A percentile compares a stretch with the other conserved stretches of the same genome.
phyloP scores from a whole-genome alignment of 2,888 invertebrate species.

The Ctena decussata region DNA sequence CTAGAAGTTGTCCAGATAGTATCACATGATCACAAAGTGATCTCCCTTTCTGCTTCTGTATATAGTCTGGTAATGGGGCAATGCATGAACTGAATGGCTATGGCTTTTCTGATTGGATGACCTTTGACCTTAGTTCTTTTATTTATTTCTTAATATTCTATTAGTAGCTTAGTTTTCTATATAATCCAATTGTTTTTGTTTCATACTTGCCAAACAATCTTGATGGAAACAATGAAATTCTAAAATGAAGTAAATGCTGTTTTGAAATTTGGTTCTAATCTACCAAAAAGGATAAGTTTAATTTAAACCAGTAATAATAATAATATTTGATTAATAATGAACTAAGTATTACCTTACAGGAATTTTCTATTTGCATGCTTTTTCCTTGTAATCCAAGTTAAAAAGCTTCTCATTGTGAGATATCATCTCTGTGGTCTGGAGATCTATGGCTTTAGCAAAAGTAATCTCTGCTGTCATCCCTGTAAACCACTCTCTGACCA shows the following conservation, averaged over 20 bases:
- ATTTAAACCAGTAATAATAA: too few relatives aligned
- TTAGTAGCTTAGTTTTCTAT: slow-evolving; percentile 45
- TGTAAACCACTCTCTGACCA: neutral
- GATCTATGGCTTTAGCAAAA: neutral
- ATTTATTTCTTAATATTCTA: slow-evolving; percentile 60
- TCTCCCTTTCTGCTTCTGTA: slow-evolving; percentile 42
- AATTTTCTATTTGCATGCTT: neutral
- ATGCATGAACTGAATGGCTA: slow-evolving; percentile 68
- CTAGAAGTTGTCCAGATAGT: slow-evolving; percentile 14
- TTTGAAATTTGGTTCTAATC: too few relatives aligned
- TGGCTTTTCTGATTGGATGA: slow-evolving; percentile 62
- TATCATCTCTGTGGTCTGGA: neutral
- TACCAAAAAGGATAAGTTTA: too few relatives aligned
- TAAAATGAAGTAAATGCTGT: neutral
- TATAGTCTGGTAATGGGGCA: slow-evolving; percentile 69
- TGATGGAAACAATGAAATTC: slow-evolving; percentile 59
- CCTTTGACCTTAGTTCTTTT: slow-evolving; percentile 50
- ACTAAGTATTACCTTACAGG: too few relatives aligned
- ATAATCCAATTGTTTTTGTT: slow-evolving; percentile 46
- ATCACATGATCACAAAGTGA: slow-evolving; percentile 3
- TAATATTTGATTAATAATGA: too few relatives aligned
- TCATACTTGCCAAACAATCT: slow-evolving; percentile 75
- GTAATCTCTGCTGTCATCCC: neutral
- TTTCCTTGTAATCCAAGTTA: neutral
- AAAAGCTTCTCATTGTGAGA: too few relatives aligned